phyloP scores from a whole-genome alignment of 2,888 invertebrate species.

The Oxycera nigricornis region DNA sequence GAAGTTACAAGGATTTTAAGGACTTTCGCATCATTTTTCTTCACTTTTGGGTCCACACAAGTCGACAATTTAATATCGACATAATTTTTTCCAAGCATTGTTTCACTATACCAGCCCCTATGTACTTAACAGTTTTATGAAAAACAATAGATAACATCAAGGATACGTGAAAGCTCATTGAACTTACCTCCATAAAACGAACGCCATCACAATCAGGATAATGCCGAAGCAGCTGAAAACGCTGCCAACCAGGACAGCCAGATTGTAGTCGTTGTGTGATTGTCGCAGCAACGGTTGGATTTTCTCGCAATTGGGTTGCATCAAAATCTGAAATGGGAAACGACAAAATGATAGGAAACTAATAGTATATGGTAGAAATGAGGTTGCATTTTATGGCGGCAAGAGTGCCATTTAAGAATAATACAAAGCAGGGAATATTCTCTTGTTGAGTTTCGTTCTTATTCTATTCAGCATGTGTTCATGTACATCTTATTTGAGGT shows the following conservation, averaged over 20 bases:
- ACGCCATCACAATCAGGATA: constrained; percentile 71
- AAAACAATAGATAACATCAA: neutral
- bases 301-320: constrained; percentile 73
- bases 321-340: constrained; percentile 63
- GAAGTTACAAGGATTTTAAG: too few species aligned
- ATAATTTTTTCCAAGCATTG: too few species aligned
- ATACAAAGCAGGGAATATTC: neutral
- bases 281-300: constrained; percentile 66
- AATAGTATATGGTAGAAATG: constrained; percentile 10
- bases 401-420: constrained; percentile 16
- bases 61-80: too few species aligned
- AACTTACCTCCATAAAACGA: constrained; percentile 77
- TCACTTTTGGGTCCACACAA: too few species aligned
- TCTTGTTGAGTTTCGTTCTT: neutral
- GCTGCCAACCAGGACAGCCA: constrained; percentile 74
- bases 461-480: neutral
- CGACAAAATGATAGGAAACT: neutral
- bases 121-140: too few species aligned
- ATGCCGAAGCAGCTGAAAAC: constrained; percentile 75
- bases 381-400: constrained; percentile 22
- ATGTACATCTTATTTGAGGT: constrained; percentile 19
- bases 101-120: too few species aligned
- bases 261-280: constrained; percentile 70
- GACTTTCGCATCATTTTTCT: too few species aligned
- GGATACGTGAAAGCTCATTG: constrained; percentile 40